phyloP scores from a whole-genome alignment of 1,140 invertebrate species.

The Bombus fervidus region DNA sequence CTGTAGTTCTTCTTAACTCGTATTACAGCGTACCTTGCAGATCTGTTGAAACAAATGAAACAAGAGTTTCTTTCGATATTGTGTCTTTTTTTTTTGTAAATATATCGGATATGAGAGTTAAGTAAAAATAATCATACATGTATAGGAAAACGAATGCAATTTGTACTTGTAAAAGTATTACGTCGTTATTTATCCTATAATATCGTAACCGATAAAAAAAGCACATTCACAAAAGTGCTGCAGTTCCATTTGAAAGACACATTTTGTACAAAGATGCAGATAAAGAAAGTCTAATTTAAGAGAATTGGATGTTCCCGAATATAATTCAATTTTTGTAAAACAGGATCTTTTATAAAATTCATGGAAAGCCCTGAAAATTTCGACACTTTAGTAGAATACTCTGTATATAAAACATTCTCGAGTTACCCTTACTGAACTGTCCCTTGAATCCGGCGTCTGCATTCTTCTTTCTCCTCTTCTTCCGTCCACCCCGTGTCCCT shows the following conservation, averaged over 20 bases:
- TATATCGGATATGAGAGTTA: too few species aligned
- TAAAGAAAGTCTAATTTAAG: neutral
- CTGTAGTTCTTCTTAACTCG: neutral
- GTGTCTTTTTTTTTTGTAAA: neutral
- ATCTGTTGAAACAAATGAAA: neutral
- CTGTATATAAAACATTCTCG: slow-evolving; percentile 34
- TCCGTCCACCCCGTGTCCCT: neutral
- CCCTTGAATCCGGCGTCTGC: slow-evolving; percentile 53
- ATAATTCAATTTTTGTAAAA: neutral
- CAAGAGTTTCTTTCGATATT: neutral
- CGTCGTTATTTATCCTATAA: too few species aligned
- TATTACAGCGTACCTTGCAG: neutral
- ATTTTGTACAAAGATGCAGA: neutral
- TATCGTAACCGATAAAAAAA: neutral
- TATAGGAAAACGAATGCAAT: too few species aligned
- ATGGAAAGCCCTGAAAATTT: neutral
- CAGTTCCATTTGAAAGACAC: neutral
- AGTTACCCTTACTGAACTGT: slow-evolving; percentile 34
- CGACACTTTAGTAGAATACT: neutral
- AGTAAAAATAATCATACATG: too few species aligned
- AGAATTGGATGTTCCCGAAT: neutral
- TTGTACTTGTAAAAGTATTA: too few species aligned
- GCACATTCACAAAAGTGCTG: neutral
- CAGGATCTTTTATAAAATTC: neutral
- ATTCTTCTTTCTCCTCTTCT: slow-evolving; percentile 34